Evolutionary conservation across 2,797 vertebrate species (phyloP).

Genomic region (Champsocephalus esox): DNA sequence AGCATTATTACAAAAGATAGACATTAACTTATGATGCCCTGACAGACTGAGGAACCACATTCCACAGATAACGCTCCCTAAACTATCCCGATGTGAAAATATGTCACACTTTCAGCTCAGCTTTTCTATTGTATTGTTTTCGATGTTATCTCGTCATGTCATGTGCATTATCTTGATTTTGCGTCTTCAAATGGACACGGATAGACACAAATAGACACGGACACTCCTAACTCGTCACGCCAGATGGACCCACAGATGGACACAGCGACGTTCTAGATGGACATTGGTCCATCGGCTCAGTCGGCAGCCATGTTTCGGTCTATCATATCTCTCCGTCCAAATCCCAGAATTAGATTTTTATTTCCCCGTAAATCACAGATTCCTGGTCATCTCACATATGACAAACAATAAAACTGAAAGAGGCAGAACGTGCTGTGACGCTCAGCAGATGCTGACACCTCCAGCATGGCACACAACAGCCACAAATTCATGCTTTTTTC

Average conservation of each 20-base stretch:
- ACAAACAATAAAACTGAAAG: slow-evolving; percentile 59
- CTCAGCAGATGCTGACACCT: slow-evolving; percentile 59
- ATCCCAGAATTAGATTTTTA: slow-evolving; percentile 70
- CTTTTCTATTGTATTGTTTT: slow-evolving; percentile 17
- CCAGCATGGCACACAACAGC: slow-evolving; percentile 19
- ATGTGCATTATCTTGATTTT: slow-evolving; percentile 52
- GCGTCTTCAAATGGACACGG: slow-evolving; percentile 49
- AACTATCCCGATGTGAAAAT: slow-evolving; percentile 17
- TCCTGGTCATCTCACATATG: slow-evolving; percentile 53
- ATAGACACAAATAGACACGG: too few species aligned
- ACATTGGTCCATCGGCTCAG: slow-evolving; percentile 67
- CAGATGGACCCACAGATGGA: slow-evolving; percentile 88
- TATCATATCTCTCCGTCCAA: slow-evolving; percentile 71
- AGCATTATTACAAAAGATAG: slow-evolving; percentile 13
- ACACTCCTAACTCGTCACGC: slow-evolving; percentile 21
- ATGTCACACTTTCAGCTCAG: slow-evolving; percentile 25
- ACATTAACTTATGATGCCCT: slow-evolving; percentile 8
- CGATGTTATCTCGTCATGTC: slow-evolving; percentile 38
- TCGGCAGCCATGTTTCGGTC: slow-evolving; percentile 73
- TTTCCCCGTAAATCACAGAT: slow-evolving; percentile 71
- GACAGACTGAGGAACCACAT: slow-evolving; percentile 13
- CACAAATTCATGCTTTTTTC: slow-evolving; percentile 50
- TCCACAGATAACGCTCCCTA: neutral
- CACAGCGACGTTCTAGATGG: slow-evolving; percentile 59
- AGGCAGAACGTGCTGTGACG: slow-evolving; percentile 25